Percentiles rank a stretch among this genome's conserved stretches.
Evolutionary conservation across 2,113 vertebrate genomes (phyloP).

Genomic region (Noctilio leporinus): DNA sequence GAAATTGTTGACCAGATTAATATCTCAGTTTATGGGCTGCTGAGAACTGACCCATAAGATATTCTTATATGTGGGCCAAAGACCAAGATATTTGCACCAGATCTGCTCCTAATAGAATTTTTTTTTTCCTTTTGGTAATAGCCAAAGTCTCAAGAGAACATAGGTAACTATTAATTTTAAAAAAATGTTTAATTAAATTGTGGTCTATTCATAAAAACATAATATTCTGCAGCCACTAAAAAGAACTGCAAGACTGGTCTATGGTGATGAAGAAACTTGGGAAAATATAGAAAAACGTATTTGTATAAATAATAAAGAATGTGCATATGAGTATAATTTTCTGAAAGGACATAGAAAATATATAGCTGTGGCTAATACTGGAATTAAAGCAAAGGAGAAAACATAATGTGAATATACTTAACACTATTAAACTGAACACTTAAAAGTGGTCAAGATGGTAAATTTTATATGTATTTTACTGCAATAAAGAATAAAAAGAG

Average conservation of each 20-base stretch:
- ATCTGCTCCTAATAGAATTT: not conserved
- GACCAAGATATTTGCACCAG: not conserved
- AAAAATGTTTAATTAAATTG: not conserved
- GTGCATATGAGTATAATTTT: not conserved
- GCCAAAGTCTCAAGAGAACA: not conserved
- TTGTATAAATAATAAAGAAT: not conserved
- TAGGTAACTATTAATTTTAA: not conserved
- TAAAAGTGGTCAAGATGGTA: not conserved
- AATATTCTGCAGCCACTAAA: not conserved
- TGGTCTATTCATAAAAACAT: not conserved
- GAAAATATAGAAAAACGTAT: not conserved
- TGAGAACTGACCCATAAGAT: not conserved
- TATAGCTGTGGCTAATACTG: not conserved
- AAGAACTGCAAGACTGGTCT: not conserved
- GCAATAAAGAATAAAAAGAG: not conserved
- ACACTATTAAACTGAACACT: not conserved
- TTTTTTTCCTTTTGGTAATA: not conserved
- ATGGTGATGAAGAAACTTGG: not conserved
- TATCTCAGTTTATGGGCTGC: not conserved
- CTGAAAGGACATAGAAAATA: not conserved
- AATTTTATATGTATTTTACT: not conserved
- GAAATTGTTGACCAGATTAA: not conserved
- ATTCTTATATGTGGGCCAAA: not conserved
- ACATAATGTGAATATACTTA: not conserved
- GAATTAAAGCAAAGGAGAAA: not conserved